Base-by-base conservation (phyloP, 2,113 vertebrate genomes). In the Ranitomeya variabilis region DNA sequence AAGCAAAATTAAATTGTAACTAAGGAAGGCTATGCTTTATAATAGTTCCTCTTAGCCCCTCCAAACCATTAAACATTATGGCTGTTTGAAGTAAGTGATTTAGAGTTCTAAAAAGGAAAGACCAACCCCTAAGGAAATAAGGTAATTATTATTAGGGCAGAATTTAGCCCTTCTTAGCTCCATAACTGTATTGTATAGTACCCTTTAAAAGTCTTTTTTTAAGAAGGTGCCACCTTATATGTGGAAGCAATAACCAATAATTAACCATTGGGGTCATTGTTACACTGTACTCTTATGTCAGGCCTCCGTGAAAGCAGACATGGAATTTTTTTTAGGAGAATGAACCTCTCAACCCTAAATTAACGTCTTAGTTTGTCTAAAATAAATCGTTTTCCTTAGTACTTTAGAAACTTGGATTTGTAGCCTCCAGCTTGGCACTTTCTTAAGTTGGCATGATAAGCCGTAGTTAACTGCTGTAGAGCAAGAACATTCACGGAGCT, bases 381-480 rank as follows among this genome's bases (percentile, higher is more conserved):
- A 57, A 23, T 12, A 57, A 79, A n/a, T 57, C 1, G 52, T 79
- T 79, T 57, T 52, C 52, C 2, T 79, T 57, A n/a, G 52, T 79
- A 55, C 77, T 79, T n/a, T 37, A 59, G 55, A 59, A 26, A 31
- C 37, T 76, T 76, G 73, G 73, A 76, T 76, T 76, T 16, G 3
- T 52, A 76, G 16, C 73, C 73, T 51, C 73, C 73, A 52, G 55
- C 23, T 81, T 60, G 79, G 55, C 79, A 62, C 7, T 62, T 81
- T 62, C 23, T 81, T 31, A 62, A 19, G 23, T 81, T 81, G 57
- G n/a, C 55, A 81, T 81, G 55, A 59, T 81, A 81, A 81, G 79
- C 55, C 16, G 79, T 81, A 81, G 55, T 81, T 81, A 81, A 62
- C 79, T 60, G 26, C 79, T 81, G 79, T 60, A 81, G 79, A 81